These are phyloP conservation scores for Liasis olivaceus DNA, from an alignment of 2,797 vertebrate genomes.

Conservation along the genomic window DNA sequence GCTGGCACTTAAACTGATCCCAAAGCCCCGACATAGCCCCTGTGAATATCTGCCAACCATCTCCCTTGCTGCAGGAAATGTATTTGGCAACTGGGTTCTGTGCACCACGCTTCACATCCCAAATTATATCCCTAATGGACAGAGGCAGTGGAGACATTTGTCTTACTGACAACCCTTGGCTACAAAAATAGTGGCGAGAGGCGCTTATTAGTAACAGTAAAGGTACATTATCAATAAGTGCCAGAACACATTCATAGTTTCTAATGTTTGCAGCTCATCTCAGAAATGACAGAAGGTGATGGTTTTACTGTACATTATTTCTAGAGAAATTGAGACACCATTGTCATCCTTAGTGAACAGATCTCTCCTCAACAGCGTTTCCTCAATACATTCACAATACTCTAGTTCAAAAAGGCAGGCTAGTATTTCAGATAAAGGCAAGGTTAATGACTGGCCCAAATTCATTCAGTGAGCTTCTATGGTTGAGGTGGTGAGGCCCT, in stretches of 20 bases:
- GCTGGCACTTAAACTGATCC: background rate
- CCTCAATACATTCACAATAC: background rate
- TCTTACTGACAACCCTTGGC: background rate
- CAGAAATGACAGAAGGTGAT: constrained; percentile 4
- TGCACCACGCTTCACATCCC: background rate
- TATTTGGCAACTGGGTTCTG: constrained; percentile 37
- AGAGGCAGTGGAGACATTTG: constrained; percentile 16
- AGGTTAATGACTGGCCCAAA: too few relatives aligned
- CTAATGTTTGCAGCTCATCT: constrained; percentile 28
- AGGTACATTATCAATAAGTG: background rate
- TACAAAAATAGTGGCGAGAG: constrained; percentile 7
- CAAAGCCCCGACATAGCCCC: background rate
- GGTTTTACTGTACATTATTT: constrained; percentile 3
- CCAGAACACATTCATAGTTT: constrained; percentile 8
- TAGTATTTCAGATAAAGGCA: background rate
- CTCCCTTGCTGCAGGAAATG: constrained; percentile 7
- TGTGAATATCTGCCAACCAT: constrained; percentile 1
- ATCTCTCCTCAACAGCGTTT: background rate
- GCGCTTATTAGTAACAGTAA: constrained; percentile 1
- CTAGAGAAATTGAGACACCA: background rate
- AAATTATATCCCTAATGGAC: constrained; percentile 22
- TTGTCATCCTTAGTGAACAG: background rate
- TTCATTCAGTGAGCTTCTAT: too few relatives aligned
- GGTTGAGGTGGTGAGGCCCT: too few relatives aligned
- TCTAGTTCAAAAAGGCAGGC: background rate